Percentiles rank a stretch among this genome's conserved stretches.
Conservation (phyloP, 2,797 vertebrate species). For the Vipera ursinii region DNA sequence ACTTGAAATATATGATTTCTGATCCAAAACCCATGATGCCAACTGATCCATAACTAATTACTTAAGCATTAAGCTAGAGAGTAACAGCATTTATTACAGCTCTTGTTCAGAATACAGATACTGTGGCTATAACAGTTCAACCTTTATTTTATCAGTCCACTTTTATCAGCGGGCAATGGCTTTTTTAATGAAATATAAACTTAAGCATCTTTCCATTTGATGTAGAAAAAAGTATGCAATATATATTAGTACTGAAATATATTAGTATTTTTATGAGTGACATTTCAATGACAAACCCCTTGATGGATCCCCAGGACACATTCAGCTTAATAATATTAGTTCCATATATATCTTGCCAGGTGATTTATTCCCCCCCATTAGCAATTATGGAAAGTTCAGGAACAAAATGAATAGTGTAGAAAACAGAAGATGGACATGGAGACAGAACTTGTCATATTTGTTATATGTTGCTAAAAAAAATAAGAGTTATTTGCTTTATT, state of each 20-base stretch:
- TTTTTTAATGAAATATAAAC: slow-evolving; percentile 41
- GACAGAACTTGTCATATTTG: background rate
- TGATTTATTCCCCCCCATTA: slow-evolving; percentile 24
- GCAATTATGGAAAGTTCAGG: slow-evolving; percentile 33
- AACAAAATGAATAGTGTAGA: background rate
- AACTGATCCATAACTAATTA: slow-evolving; percentile 12
- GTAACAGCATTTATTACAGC: slow-evolving; percentile 17
- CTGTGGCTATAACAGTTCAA: background rate
- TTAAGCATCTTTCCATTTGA: slow-evolving; percentile 30
- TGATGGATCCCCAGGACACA: slow-evolving; percentile 51
- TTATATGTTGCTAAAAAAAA: slow-evolving; percentile 13
- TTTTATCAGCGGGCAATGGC: slow-evolving; percentile 36
- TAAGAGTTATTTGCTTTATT: background rate
- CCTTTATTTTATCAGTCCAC: slow-evolving; percentile 25
- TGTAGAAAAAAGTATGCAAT: slow-evolving; percentile 44
- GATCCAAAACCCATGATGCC: background rate
- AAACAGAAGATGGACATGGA: background rate
- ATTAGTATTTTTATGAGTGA: slow-evolving; percentile 60
- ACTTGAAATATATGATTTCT: slow-evolving; percentile 20
- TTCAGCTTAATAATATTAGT: slow-evolving; percentile 32
- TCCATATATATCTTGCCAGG: slow-evolving; percentile 22
- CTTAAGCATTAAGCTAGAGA: slow-evolving; percentile 37
- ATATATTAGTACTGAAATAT: slow-evolving; percentile 24
- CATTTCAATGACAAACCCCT: slow-evolving; percentile 55
- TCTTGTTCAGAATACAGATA: slow-evolving; percentile 4